A percentile compares a stretch with the other conserved stretches of the same genome.
Evolutionary conservation across 2,113 vertebrate genomes (phyloP).

Genomic region (Pteruthius melanotis): DNA sequence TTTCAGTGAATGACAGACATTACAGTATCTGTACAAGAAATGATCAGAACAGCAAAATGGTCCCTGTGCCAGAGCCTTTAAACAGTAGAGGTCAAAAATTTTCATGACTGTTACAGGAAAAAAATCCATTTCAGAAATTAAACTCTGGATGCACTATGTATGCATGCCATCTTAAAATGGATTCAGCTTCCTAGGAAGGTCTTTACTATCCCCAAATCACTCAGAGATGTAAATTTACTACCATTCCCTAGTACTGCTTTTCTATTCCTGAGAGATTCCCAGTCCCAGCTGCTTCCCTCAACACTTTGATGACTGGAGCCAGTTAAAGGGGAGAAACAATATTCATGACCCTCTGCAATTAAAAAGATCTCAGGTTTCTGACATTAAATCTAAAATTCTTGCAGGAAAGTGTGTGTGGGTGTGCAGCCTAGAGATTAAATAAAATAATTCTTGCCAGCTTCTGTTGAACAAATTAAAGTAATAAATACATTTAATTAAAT

Average conservation of each 20-base stretch:
- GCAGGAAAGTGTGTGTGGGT: constrained; percentile 26
- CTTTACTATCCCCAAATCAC: neutral
- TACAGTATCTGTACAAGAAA: neutral
- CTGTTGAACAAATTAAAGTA: constrained; percentile 45
- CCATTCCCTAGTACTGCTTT: neutral
- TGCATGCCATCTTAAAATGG: neutral
- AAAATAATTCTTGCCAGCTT: constrained; percentile 30
- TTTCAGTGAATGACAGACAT: neutral
- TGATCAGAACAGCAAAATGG: neutral
- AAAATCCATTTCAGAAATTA: neutral
- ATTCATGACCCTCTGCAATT: constrained; percentile 31
- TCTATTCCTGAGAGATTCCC: constrained; percentile 2
- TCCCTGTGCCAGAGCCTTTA: neutral
- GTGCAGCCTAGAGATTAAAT: constrained; percentile 37
- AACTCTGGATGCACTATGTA: neutral
- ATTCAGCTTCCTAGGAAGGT: neutral
- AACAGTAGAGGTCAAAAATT: neutral
- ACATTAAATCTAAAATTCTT: constrained; percentile 23
- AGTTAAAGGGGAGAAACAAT: constrained; percentile 9
- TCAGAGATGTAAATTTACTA: neutral
- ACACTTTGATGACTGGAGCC: neutral
- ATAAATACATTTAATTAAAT: constrained; percentile 52
- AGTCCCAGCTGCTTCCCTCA: neutral
- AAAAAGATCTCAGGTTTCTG: constrained; percentile 29
- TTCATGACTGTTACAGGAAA: neutral